Evolutionary conservation across 2,113 vertebrate species (phyloP).

Genomic region (Heliornis fulica): DNA sequence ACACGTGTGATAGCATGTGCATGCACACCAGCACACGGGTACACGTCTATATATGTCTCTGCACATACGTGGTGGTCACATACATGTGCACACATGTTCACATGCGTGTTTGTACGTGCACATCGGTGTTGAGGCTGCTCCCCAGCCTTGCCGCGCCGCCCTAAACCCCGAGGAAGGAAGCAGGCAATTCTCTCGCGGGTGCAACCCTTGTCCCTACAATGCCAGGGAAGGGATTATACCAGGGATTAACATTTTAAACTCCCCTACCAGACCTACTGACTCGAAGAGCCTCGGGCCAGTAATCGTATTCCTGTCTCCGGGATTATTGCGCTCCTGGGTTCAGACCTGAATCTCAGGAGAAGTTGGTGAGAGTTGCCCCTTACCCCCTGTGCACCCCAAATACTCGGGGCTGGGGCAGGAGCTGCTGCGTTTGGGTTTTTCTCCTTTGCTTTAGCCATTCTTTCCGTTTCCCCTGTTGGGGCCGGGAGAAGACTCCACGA

Average conservation of each 20-base stretch:
- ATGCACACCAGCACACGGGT: too few species aligned
- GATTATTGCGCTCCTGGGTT: constrained; percentile 72
- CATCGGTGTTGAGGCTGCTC: fast-evolving
- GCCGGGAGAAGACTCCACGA: constrained; percentile 20
- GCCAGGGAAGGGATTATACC: constrained; percentile 82
- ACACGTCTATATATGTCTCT: fast-evolving
- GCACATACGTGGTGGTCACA: fast-evolving
- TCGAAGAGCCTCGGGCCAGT: constrained; percentile 77
- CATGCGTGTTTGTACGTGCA: background rate
- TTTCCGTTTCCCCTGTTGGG: background rate
- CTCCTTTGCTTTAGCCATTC: background rate
- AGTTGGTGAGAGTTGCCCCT: constrained; percentile 2
- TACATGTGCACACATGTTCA: fast-evolving
- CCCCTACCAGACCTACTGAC: constrained; percentile 80
- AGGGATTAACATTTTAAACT: constrained; percentile 91
- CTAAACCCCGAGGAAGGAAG: constrained; percentile 14
- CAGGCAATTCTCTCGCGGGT: constrained; percentile 51
- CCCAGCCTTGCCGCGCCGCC: background rate
- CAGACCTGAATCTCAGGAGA: constrained; percentile 77
- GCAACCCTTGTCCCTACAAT: constrained; percentile 62
- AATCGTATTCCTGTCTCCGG: constrained; percentile 79
- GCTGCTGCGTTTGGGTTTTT: fast-evolving
- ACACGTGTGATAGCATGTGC: background rate
- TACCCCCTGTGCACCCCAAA: background rate
- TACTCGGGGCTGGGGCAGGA: background rate